Percentiles rank a stretch among this genome's conserved stretches.
phyloP scores from a whole-genome alignment of 1,140 invertebrate genomes.

The Drosophila ambigua region DNA sequence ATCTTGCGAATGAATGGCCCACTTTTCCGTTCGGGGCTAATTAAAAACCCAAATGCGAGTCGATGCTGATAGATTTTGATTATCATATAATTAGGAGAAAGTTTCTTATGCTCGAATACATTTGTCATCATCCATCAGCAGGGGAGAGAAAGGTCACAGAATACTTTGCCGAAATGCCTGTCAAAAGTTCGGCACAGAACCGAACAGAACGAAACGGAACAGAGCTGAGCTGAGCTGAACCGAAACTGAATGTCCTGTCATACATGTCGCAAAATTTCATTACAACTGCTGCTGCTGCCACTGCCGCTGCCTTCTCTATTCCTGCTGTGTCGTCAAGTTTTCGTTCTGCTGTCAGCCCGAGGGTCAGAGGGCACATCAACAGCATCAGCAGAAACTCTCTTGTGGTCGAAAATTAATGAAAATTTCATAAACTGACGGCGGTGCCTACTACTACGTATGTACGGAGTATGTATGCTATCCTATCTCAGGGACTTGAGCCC shows the following conservation, averaged over 20 bases:
- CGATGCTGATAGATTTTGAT: constrained; percentile 71
- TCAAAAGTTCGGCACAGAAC: constrained; percentile 58
- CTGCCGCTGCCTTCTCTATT: no score
- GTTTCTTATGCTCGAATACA: constrained; percentile 32
- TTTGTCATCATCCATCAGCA: constrained; percentile 66
- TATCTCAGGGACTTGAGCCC: no score
- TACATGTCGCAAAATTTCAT: constrained; percentile 78
- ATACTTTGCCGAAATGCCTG: constrained; percentile 65
- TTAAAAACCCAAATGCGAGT: constrained; percentile 68
- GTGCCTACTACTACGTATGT: constrained; percentile 42
- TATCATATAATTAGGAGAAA: constrained; percentile 71
- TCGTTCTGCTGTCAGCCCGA: constrained; percentile 75
- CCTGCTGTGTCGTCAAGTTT: constrained; percentile 77
- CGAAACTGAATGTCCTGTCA: constrained; percentile 58
- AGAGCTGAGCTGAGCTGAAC: constrained; percentile 6
- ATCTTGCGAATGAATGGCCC: constrained; percentile 31
- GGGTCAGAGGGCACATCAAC: constrained; percentile 45
- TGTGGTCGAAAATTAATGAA: constrained; percentile 82
- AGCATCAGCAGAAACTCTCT: constrained; percentile 60
- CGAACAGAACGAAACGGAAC: not conserved
- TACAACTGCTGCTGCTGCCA: constrained; percentile 54
- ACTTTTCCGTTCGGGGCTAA: constrained; percentile 52
- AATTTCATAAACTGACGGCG: constrained; percentile 77
- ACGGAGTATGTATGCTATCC: not conserved
- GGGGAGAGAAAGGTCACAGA: constrained; percentile 48